Conservation (phyloP, 2,888 invertebrate genomes). For the Archips crataeganus region DNA sequence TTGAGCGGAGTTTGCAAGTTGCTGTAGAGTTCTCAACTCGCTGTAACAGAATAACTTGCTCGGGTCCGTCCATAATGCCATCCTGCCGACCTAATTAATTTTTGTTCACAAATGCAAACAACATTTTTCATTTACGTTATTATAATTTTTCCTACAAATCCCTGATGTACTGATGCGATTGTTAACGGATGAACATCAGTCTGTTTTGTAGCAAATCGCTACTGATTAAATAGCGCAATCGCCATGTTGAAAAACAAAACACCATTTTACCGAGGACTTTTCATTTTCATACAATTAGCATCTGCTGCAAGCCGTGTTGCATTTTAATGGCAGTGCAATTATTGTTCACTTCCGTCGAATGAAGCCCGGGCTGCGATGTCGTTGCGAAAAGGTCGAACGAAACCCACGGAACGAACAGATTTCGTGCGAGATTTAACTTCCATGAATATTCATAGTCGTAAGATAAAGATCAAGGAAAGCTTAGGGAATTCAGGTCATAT, state of each 20-base stretch:
- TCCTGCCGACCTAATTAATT: not conserved
- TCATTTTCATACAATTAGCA: conserved; percentile 5
- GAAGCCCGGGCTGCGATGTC: not conserved
- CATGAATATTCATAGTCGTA: conserved; percentile 27
- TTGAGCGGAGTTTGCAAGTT: conserved; percentile 16
- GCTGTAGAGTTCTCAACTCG: conserved; percentile 10
- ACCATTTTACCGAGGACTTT: conserved; percentile 1
- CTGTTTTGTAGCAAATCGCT: not conserved
- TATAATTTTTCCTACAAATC: not conserved
- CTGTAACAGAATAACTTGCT: conserved; percentile 20
- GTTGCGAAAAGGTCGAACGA: not conserved
- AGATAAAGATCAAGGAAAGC: conserved; percentile 30
- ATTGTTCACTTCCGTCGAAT: conserved; percentile 9
- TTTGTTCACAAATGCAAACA: conserved; percentile 9
- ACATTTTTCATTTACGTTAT: not conserved
- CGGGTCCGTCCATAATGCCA: not conserved
- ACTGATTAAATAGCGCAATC: not conserved
- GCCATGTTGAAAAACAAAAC: not conserved
- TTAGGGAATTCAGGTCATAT: conserved; percentile 17
- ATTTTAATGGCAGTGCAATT: conserved; percentile 20
- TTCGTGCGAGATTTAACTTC: conserved; percentile 29
- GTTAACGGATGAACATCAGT: not conserved
- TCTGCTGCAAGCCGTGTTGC: conserved; percentile 8
- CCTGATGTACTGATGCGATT: not conserved
- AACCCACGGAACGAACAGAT: conserved; percentile 7